These are phyloP conservation scores for Myotis lucifugus DNA, from an alignment of 2,113 vertebrate species.

Conservation along the genomic window DNA sequence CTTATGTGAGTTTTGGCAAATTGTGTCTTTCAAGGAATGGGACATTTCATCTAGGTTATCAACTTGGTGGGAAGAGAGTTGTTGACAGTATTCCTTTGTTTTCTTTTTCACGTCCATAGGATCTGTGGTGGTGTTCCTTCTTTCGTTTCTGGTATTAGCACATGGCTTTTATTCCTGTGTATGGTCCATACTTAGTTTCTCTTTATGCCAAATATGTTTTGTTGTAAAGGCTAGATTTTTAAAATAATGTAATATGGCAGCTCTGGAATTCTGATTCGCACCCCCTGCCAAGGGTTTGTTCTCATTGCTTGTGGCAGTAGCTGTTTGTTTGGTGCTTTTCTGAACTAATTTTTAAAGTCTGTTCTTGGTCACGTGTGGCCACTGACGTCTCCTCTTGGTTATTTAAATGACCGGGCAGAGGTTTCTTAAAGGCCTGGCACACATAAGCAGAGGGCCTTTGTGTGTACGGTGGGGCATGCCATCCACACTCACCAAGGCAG, in stretches of 20 bases:
- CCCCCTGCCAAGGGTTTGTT: too few relatives aligned
- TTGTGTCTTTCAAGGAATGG: background rate
- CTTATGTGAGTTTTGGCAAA: background rate
- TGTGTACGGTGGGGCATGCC: too few relatives aligned
- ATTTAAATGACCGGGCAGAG: background rate
- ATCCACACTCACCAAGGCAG: background rate
- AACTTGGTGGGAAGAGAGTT: background rate
- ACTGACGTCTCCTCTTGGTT: background rate
- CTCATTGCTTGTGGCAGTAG: background rate
- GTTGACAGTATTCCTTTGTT: background rate
- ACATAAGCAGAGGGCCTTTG: background rate
- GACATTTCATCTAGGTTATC: background rate
- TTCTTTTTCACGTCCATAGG: background rate
- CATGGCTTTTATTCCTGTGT: background rate
- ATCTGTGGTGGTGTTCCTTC: background rate
- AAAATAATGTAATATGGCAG: background rate
- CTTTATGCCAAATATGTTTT: background rate
- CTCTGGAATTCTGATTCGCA: background rate
- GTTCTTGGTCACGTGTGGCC: background rate
- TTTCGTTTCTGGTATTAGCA: background rate
- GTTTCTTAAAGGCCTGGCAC: background rate
- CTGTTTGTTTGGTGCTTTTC: background rate
- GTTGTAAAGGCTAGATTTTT: background rate
- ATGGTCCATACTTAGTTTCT: background rate
- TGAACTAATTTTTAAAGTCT: background rate